phyloP scores from a whole-genome alignment of 2,797 vertebrate genomes.

The Pseudochirops corinnae region DNA sequence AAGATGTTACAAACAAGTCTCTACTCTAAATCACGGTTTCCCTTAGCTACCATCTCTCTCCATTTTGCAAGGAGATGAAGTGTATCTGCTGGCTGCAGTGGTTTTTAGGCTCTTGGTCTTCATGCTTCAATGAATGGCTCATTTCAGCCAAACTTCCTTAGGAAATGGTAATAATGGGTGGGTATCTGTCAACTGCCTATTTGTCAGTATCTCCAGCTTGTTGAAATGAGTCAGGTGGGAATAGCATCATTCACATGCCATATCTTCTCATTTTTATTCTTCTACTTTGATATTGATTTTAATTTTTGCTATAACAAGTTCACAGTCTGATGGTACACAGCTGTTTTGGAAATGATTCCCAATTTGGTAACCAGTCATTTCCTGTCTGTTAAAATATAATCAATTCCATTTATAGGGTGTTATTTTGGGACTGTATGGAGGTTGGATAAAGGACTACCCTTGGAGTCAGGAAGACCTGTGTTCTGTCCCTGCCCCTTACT shows the following conservation, averaged over 20 bases:
- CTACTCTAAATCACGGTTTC: not conserved
- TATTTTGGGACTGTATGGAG: not conserved
- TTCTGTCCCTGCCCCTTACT: not conserved
- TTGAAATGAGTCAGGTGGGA: not conserved
- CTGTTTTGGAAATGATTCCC: not conserved
- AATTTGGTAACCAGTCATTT: constrained; percentile 5
- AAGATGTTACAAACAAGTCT: not conserved
- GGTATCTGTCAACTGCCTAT: not conserved
- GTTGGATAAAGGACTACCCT: not conserved
- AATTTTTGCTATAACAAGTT: not conserved
- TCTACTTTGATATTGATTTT: not conserved
- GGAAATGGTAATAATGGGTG: not conserved
- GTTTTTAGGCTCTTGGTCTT: not conserved
- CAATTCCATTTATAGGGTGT: not conserved
- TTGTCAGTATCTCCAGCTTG: not conserved
- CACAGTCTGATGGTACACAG: not conserved
- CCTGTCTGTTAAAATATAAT: not conserved
- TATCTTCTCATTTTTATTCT: not conserved
- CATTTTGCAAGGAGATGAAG: not conserved
- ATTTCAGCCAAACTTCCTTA: not conserved
- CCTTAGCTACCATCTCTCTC: not conserved
- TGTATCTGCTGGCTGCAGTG: not conserved
- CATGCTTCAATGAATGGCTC: not conserved
- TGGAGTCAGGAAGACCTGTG: not conserved
- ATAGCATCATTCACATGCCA: not conserved